Percentiles rank a stretch among this genome's conserved stretches.
phyloP scores from a whole-genome alignment of 2,888 invertebrate species.

The Asteroscopus sphinx region DNA sequence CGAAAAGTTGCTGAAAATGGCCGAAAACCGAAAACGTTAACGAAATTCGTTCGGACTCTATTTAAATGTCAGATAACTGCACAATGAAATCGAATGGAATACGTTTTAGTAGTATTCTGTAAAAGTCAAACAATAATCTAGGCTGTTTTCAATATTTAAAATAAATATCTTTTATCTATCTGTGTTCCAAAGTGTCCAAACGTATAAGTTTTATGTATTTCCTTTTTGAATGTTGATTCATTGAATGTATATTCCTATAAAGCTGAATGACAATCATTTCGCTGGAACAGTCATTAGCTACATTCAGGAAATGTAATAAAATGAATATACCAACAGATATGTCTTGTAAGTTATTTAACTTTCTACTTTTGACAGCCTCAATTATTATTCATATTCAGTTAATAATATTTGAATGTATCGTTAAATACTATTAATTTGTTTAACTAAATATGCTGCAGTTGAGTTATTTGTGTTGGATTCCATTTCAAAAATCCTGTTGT shows the following conservation, averaged over 20 bases:
- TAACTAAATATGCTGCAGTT: constrained; percentile 4
- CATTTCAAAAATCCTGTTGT: constrained; percentile 16
- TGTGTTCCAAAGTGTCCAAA: constrained; percentile 1
- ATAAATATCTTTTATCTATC: too few relatives aligned
- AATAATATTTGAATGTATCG: constrained; percentile 12
- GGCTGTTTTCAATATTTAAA: constrained; percentile 10
- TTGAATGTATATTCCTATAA: constrained; percentile 3
- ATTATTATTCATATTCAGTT: constrained; percentile 15
- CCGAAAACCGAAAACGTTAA: too few relatives aligned
- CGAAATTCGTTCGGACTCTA: too few relatives aligned
- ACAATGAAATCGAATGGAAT: constrained; percentile 32
- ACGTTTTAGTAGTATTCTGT: constrained; percentile 21
- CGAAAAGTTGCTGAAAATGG: too few relatives aligned
- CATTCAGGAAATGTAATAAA: constrained; percentile 23
- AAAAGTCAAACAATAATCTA: constrained; percentile 32
- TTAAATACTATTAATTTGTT: constrained; percentile 21
- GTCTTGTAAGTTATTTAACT: constrained; percentile 27
- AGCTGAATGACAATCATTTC: constrained; percentile 10
- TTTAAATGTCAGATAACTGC: constrained; percentile 58
- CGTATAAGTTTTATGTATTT: constrained; percentile 2
- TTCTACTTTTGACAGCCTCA: constrained; percentile 31
- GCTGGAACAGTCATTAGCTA: constrained; percentile 14
- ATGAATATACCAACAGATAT: constrained; percentile 13
- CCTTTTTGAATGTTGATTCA: neutral
- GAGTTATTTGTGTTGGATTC: constrained; percentile 5